Conservation (phyloP, 2,888 invertebrate species). For the Harpalus rubripes region DNA sequence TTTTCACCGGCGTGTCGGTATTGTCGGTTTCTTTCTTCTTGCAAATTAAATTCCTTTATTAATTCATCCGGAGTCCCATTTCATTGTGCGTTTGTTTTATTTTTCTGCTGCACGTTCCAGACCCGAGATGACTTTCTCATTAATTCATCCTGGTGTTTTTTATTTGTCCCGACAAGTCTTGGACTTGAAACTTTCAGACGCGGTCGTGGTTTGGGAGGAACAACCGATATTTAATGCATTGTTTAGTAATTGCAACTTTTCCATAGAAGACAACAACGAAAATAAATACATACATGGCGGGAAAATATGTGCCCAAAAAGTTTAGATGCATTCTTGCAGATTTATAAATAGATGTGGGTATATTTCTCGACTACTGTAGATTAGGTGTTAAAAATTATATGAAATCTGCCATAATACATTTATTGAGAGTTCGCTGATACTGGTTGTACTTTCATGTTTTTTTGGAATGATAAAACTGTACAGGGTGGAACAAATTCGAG, state of each 20-base stretch:
- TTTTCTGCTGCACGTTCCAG: constrained; percentile 42
- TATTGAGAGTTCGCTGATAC: too few species aligned
- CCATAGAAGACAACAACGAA: neutral
- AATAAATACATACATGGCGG: neutral
- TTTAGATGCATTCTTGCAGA: too few species aligned
- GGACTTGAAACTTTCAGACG: constrained; percentile 13
- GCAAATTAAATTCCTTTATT: constrained; percentile 62
- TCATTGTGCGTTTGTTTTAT: constrained; percentile 43
- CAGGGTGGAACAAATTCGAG: too few species aligned
- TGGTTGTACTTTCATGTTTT: too few species aligned
- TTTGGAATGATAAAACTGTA: too few species aligned
- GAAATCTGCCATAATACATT: too few species aligned
- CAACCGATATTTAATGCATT: neutral
- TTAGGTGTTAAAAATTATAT: too few species aligned
- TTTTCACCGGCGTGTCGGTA: constrained; percentile 48
- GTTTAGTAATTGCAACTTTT: neutral
- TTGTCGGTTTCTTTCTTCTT: constrained; percentile 52
- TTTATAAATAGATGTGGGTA: too few species aligned
- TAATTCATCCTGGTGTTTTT: constrained; percentile 52
- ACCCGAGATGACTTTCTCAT: constrained; percentile 52
- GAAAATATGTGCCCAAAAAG: too few species aligned
- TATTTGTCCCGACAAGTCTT: constrained; percentile 9
- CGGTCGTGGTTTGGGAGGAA: constrained; percentile 11
- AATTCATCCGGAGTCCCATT: constrained; percentile 61
- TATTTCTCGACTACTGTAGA: too few species aligned